Percentiles rank a stretch among this genome's conserved stretches.
Evolutionary conservation across 2,888 invertebrate species (phyloP).

Genomic region (Isotomurus palustris): DNA sequence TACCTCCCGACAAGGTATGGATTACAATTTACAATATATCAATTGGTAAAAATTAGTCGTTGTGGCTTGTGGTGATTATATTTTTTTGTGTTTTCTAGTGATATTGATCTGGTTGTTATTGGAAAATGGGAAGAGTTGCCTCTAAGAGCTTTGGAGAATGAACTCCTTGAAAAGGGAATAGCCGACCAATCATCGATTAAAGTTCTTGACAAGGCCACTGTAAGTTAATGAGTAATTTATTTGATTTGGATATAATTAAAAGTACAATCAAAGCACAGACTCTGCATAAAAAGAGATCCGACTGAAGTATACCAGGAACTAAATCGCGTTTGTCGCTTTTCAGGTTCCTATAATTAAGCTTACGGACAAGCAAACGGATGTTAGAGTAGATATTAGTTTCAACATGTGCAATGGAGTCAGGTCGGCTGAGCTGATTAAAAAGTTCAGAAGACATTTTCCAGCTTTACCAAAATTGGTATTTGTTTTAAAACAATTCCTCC

Average conservation of each 20-base stretch:
- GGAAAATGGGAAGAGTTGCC: slow-evolving; percentile 86
- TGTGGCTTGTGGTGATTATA: background rate
- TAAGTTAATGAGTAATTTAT: no score
- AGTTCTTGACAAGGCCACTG: slow-evolving; percentile 95
- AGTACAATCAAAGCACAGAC: background rate
- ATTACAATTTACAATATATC: slow-evolving; percentile 16
- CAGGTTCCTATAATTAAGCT: slow-evolving; percentile 94
- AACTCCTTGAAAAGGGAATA: slow-evolving; percentile 80
- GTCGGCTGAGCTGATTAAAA: slow-evolving; percentile 91
- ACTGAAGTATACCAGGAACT: background rate
- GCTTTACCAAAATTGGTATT: slow-evolving; percentile 89
- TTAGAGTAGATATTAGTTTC: slow-evolving; percentile 98
- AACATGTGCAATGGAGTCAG: slow-evolving; percentile 97
- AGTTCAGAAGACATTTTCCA: slow-evolving; percentile 81
- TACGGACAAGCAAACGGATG: slow-evolving; percentile 77
- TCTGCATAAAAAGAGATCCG: background rate
- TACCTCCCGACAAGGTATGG: slow-evolving; percentile 88
- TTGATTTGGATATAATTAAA: background rate
- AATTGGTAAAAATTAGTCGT: background rate
- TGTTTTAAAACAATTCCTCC: slow-evolving; percentile 96
- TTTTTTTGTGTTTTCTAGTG: slow-evolving; percentile 53
- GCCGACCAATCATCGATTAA: slow-evolving; percentile 86
- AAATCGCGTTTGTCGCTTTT: slow-evolving; percentile 3
- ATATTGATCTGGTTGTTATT: slow-evolving; percentile 69
- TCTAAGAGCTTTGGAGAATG: slow-evolving; percentile 83